Conservation (phyloP, 2,113 vertebrate genomes). For the Haliaeetus leucogaster region DNA sequence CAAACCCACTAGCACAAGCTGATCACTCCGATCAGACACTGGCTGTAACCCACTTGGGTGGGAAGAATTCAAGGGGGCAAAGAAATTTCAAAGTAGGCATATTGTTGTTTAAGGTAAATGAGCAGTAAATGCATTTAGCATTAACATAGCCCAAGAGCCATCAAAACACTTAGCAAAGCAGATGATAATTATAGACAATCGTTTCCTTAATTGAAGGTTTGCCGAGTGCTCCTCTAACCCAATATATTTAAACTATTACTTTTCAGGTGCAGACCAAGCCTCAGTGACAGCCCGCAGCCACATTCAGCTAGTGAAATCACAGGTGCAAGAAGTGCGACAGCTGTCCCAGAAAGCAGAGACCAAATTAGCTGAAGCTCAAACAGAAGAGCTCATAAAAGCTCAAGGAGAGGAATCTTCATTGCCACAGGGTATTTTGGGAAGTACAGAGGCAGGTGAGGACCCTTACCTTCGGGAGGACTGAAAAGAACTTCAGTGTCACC, state of each 20-base stretch:
- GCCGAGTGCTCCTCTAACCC: not conserved
- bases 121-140: not conserved
- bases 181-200: not conserved
- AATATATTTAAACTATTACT: not conserved
- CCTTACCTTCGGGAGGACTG: constrained; percentile 81
- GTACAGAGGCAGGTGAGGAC: constrained; percentile 45
- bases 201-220: not conserved
- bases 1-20: not conserved
- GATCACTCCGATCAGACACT: not conserved
- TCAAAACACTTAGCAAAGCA: not conserved
- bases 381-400: constrained; percentile 74
- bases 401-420: constrained; percentile 24
- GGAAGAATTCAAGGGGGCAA: not conserved
- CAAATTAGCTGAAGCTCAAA: constrained; percentile 85
- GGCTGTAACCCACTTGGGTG: not conserved
- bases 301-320: constrained; percentile 82
- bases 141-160: not conserved
- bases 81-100: not conserved
- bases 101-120: not conserved
- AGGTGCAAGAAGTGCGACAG: constrained; percentile 83
- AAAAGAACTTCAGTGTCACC: not conserved
- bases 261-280: constrained; percentile 88
- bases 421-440: not conserved
- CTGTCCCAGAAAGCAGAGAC: constrained; percentile 84
- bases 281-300: constrained; percentile 79